A percentile compares a stretch with the other conserved stretches of the same genome.
These are phyloP conservation scores for Rhagologus leucostigma DNA, from an alignment of 2,113 vertebrate species.

Conservation along the genomic window DNA sequence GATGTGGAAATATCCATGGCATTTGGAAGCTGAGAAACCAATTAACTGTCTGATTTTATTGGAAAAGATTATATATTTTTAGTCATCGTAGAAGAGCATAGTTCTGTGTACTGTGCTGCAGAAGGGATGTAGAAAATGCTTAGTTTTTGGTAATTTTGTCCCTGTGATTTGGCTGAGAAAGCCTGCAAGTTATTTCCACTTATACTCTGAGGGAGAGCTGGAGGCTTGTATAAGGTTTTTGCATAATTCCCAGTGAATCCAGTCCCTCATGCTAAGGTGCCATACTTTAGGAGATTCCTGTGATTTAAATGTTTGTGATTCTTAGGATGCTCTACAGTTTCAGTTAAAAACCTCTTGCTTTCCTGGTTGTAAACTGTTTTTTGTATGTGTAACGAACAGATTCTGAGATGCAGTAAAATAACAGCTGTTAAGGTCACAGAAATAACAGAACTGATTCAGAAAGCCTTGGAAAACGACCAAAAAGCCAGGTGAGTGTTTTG, in stretches of 20 bases:
- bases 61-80: not conserved
- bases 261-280: not conserved
- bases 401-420: slow-evolving; percentile 95
- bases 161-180: not conserved
- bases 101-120: not conserved
- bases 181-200: not conserved
- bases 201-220: not conserved
- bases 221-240: not conserved
- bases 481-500: slow-evolving; percentile 79
- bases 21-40: not conserved
- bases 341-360: not conserved
- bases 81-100: not conserved
- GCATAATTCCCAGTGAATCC: rapidly evolving
- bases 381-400: slow-evolving; percentile 69
- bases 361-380: not conserved
- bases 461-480: slow-evolving; percentile 90
- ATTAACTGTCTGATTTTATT: not conserved
- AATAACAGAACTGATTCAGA: slow-evolving; percentile 90
- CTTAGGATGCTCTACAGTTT: not conserved
- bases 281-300: not conserved
- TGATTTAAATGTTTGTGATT: not conserved
- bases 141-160: not conserved
- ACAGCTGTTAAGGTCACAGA: slow-evolving; percentile 94
- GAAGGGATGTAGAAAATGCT: not conserved
- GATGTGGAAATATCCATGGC: not conserved